Base-by-base conservation (phyloP, 2,888 invertebrate genomes). In the Lepidocyrtinus sp. region DNA sequence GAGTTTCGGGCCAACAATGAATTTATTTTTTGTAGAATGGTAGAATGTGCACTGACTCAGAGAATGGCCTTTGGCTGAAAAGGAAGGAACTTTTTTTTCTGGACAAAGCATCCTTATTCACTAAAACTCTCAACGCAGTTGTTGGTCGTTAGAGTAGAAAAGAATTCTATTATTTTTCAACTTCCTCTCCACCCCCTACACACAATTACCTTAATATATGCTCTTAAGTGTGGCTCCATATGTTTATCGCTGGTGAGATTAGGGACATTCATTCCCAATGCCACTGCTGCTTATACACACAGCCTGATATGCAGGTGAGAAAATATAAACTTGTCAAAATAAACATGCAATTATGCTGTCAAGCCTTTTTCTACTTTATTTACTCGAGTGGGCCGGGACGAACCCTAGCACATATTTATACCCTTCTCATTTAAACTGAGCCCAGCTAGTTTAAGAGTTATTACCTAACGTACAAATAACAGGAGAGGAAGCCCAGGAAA, bases 281-380 rank as follows among this genome's bases (percentile, higher is more conserved):
- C 36, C 36, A 12, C 36, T 36, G 5, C 7, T 36, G 45, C 25
- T 22, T 50, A 24, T 46, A 50, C 46, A 50, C 9, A 22, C 21
- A 9, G 36, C 7, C 36, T 36, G 26, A 63, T 26, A 59, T 55
- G 64, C 79, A 79, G 79, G 79, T 79, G 79, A 73, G 79, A 79
- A 79, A 69, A 79, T 79, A 79, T 79, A 67, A 74, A 74, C 79
- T 73, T 79, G 79, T 79, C 79, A 74, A 73, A 79, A 74, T 73
- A 79, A 79, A 79, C 79, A 79, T 73, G 74, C 79, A 79, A 79
- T 79, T 73, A 73, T 74, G 64, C 69, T 79, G 73, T 78, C 77
- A 78, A 68, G 72, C 59, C 62, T 68, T 72, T 77, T 67, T 12
- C 36, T 55, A n/a, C 2, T 67, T 45, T 27, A 59, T 67, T 67